Percentiles rank a stretch among this genome's conserved stretches.
Conservation (phyloP, 2,888 invertebrate genomes). For the Tridacna gigas region DNA sequence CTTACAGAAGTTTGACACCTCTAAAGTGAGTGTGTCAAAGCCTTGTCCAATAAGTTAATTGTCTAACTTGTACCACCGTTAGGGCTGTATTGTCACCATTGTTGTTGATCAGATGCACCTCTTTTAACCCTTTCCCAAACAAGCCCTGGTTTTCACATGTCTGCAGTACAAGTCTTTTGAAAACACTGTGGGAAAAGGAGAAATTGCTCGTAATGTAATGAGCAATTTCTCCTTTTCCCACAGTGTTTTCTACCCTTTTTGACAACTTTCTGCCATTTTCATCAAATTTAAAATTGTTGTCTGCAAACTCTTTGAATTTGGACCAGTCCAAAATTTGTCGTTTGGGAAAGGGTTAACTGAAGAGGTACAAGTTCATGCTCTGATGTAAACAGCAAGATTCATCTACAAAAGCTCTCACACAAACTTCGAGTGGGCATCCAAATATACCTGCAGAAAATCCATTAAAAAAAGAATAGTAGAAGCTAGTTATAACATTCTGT, state of each 20-base stretch:
- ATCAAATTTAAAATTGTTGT: too few relatives aligned
- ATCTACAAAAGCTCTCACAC: conserved; percentile 65
- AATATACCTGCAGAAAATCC: conserved; percentile 59
- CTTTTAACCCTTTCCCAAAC: conserved; percentile 21
- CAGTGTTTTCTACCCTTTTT: neutral
- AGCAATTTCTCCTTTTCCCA: neutral
- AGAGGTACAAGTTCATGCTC: conserved; percentile 22
- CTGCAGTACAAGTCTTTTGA: neutral
- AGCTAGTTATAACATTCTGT: too few relatives aligned
- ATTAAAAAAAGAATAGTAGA: too few relatives aligned
- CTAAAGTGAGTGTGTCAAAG: conserved; percentile 22
- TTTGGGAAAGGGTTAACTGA: too few relatives aligned
- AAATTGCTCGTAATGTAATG: neutral
- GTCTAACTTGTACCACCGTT: conserved; percentile 56
- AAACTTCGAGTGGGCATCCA: conserved; percentile 65
- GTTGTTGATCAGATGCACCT: conserved; percentile 65
- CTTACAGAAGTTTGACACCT: conserved; percentile 21
- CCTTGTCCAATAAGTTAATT: conserved; percentile 46
- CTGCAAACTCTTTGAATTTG: too few relatives aligned
- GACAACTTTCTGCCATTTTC: too few relatives aligned
- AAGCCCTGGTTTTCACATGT: neutral
- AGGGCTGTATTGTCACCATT: conserved; percentile 59
- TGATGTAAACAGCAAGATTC: conserved; percentile 55
- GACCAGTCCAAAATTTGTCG: too few relatives aligned
- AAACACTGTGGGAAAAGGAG: conserved; percentile 1